Base-by-base conservation (phyloP, 1,140 invertebrate genomes). In the Tetramorium alpestre region DNA sequence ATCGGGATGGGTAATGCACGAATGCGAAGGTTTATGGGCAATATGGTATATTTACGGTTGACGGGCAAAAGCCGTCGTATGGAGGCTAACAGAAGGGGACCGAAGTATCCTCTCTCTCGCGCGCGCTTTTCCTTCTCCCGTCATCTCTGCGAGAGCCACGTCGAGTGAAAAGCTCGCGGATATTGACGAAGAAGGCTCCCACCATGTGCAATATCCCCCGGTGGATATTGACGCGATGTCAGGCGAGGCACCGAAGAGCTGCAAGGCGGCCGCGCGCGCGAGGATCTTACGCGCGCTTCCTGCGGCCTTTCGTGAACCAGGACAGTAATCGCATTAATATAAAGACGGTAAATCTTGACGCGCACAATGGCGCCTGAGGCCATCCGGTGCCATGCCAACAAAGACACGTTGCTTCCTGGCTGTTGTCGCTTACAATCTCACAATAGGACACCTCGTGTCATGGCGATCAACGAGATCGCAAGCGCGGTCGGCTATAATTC, bases 11-110 rank as follows among this genome's bases (percentile, higher is more conserved):
- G 92, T 94, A 94, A 94, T 94, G 93, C 92, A 94, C 92, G 93
- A 94, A 93, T 94, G 94, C 94, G 93, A 94, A 93, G 93, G 92
- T 95, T 95, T 94, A 95, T 94, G 92, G 93, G 89, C 93, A 95
- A 95, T 95, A 95, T 93, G 93, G 93, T 89, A 93, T 94, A 95
- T 95, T 95, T 94, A 94, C 94, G 93, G 91, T 90, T 89, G 89
- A 91, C 88, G 88, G 86, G 89, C 87, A 91, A 92, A 94, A 93
- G 91, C 90, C 88, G 84, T 22, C 77, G 88, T 56, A 28, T 81
- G 85, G 76, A 81, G 60, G 85, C 85, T 80, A 69, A 70, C 70
- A 76, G 78, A 88, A 89, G 60, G 87, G 77, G 76, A 86, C 62
- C 58, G 84, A 60, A 58, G 51, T 81, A 82, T 87, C 69, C 77